phyloP scores from a whole-genome alignment of 2,113 vertebrate genomes.

The Sapayoa aenigma region DNA sequence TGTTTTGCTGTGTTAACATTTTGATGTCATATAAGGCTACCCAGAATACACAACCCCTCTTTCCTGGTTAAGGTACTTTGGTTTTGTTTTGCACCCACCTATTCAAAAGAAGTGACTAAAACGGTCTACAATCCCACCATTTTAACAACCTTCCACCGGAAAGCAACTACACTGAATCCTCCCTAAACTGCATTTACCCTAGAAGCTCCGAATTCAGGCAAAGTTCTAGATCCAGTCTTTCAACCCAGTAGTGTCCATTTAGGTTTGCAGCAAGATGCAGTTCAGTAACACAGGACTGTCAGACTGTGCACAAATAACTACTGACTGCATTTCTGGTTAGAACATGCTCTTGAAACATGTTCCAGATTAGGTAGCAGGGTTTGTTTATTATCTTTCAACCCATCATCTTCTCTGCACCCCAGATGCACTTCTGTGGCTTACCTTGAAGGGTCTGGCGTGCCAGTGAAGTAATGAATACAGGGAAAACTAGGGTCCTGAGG shows the following conservation, averaged over 20 bases:
- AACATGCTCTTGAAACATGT: background rate
- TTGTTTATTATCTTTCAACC: background rate
- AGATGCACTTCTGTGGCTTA: conserved; percentile 28
- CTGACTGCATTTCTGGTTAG: background rate
- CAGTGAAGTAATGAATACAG: conserved; percentile 81
- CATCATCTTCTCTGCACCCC: background rate
- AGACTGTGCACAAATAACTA: background rate
- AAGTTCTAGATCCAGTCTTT: background rate
- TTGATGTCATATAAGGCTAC: background rate
- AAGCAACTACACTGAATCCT: background rate
- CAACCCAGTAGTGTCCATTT: background rate
- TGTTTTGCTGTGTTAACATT: background rate
- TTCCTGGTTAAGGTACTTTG: background rate
- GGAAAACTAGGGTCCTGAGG: conserved; percentile 73
- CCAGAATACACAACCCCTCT: background rate
- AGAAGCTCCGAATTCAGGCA: background rate
- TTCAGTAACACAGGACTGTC: background rate
- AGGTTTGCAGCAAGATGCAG: background rate
- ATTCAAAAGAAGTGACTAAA: background rate
- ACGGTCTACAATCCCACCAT: background rate
- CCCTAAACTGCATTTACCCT: background rate
- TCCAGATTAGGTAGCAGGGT: background rate
- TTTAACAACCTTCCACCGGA: background rate
- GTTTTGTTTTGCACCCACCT: background rate
- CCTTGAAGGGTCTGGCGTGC: conserved; percentile 83